phyloP scores from a whole-genome alignment of 2,888 invertebrate genomes.

The Dolichomitus sp. region DNA sequence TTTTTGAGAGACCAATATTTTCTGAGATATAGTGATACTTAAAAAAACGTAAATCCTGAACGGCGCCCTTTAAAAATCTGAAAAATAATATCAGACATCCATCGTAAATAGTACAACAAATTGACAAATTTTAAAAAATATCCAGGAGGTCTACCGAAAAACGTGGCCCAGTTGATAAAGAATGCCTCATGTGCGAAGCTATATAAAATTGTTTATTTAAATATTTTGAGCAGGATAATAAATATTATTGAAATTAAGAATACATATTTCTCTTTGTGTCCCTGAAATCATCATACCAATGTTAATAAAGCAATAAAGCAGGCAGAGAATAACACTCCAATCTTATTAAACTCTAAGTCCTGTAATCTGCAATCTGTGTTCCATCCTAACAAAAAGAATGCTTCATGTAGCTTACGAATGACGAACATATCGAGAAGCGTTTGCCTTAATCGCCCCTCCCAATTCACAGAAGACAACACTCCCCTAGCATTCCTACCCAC shows the following conservation, averaged over 20 bases:
- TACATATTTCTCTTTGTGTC: neutral
- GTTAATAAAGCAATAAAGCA: neutral
- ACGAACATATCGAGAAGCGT: neutral
- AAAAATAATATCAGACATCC: no score
- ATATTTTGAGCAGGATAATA: neutral
- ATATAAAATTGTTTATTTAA: no score
- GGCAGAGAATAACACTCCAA: neutral
- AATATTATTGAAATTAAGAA: neutral
- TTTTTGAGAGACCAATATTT: no score
- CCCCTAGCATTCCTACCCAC: neutral
- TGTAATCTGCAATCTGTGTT: neutral
- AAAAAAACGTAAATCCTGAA: no score
- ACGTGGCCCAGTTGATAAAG: no score
- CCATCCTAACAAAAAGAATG: neutral
- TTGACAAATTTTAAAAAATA: no score
- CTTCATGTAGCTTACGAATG: constrained; percentile 6
- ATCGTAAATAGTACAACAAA: no score
- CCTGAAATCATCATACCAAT: neutral
- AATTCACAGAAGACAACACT: neutral
- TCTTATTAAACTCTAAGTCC: neutral
- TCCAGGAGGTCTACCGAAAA: no score
- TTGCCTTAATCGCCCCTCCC: neutral
- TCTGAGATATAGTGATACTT: no score
- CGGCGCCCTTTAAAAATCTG: no score
- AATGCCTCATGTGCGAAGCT: neutral